Conservation (phyloP, 2,797 vertebrate genomes). For the Siniperca obscura region DNA sequence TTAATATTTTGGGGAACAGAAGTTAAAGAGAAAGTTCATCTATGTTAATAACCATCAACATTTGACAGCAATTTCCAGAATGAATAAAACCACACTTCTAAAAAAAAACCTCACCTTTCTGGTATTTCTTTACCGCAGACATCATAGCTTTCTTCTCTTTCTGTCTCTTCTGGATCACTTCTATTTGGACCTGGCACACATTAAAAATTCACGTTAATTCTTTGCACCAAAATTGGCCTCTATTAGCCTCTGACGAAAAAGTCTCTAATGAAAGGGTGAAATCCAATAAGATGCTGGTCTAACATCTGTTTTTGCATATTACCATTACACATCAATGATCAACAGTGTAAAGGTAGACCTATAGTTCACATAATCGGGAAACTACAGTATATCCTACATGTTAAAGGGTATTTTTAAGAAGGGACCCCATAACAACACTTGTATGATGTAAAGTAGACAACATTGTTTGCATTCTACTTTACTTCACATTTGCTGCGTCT, state of each 20-base stretch:
- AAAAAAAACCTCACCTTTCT: slow-evolving; percentile 90
- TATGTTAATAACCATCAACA: not conserved
- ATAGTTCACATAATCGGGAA: not conserved
- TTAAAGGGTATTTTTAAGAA: not conserved
- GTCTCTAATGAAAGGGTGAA: not conserved
- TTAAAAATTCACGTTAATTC: not conserved
- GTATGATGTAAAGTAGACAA: not conserved
- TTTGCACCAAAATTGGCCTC: not conserved
- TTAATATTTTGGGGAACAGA: not conserved
- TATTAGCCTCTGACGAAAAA: not conserved
- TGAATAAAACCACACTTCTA: too few species aligned
- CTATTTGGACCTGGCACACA: slow-evolving; percentile 91
- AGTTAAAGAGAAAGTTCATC: too few species aligned
- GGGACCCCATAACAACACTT: not conserved
- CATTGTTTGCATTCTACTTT: not conserved
- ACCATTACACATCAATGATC: not conserved
- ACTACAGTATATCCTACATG: not conserved
- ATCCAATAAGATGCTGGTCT: not conserved
- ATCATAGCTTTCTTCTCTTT: slow-evolving; percentile 96
- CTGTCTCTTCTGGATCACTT: slow-evolving; percentile 96
- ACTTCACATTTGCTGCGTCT: not conserved
- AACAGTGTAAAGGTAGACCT: not conserved
- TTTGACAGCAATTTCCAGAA: not conserved
- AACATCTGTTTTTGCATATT: not conserved
- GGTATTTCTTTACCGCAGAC: slow-evolving; percentile 95